phyloP scores from a whole-genome alignment of 1,140 invertebrate genomes.

The Mylabris phalerata region DNA sequence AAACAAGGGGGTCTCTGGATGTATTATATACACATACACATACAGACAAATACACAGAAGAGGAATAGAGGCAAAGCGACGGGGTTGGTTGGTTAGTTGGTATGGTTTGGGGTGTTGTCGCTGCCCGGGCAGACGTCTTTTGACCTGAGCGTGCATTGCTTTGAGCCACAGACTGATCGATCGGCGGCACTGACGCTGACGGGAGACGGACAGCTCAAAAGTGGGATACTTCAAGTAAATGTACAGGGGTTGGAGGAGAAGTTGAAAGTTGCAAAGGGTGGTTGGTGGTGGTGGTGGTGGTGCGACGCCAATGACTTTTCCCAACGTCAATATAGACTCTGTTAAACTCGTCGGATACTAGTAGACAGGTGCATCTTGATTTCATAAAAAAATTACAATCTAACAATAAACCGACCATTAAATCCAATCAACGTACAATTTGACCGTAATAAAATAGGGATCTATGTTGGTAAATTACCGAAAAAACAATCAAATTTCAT shows the following conservation, averaged over 20 bases:
- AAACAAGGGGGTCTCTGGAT: background rate
- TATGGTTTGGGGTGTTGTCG: constrained; percentile 27
- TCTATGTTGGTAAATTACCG: no score
- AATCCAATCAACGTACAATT: no score
- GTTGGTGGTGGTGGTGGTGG: no score
- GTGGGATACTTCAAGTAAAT: constrained; percentile 16
- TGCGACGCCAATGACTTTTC: no score
- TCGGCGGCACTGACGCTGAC: constrained; percentile 42
- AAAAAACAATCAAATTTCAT: no score
- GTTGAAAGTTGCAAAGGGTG: constrained; percentile 9
- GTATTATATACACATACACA: no score
- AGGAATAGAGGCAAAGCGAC: constrained; percentile 10
- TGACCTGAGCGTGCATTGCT: constrained; percentile 43
- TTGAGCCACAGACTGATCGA: constrained; percentile 44
- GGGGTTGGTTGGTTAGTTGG: constrained; percentile 5
- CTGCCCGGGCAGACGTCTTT: constrained; percentile 45
- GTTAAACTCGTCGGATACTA: no score
- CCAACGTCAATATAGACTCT: no score
- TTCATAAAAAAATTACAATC: no score
- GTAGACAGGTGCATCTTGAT: no score
- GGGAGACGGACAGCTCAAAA: constrained; percentile 40
- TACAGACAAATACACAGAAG: background rate
- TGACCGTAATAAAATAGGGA: no score
- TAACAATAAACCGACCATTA: no score
- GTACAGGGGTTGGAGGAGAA: constrained; percentile 1